Evolutionary conservation across 2,113 vertebrate species (phyloP).

Genomic region (Panthera tigris): DNA sequence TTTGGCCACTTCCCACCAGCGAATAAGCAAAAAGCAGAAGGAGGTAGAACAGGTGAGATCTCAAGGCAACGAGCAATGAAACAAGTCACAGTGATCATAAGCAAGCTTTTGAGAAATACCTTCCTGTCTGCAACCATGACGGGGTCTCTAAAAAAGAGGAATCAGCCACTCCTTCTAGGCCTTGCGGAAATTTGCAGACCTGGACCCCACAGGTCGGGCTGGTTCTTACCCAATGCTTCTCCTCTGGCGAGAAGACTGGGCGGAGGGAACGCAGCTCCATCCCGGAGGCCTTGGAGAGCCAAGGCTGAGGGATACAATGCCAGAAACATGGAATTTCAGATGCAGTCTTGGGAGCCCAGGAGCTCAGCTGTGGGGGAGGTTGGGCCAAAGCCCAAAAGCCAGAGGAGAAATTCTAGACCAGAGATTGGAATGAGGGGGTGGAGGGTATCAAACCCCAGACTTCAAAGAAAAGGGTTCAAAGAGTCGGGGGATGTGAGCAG

Average conservation of each 20-base stretch:
- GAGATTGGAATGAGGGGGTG: neutral
- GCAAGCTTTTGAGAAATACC: conserved; percentile 35
- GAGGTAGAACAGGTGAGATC: neutral
- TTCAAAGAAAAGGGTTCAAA: neutral
- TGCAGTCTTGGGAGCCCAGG: neutral
- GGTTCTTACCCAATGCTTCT: neutral
- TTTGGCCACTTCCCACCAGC: neutral
- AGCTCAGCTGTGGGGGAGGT: neutral
- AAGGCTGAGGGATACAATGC: neutral
- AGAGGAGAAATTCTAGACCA: neutral
- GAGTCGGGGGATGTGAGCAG: neutral
- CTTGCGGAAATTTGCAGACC: neutral
- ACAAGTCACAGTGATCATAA: neutral
- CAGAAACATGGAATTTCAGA: neutral
- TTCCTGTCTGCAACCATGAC: accelerated
- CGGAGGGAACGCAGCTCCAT: neutral
- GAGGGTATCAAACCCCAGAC: neutral
- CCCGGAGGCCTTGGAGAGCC: neutral
- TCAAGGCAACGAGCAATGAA: neutral
- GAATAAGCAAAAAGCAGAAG: conserved; percentile 68
- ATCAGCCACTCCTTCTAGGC: neutral
- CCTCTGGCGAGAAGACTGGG: neutral
- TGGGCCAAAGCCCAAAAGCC: neutral
- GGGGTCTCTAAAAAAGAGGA: neutral
- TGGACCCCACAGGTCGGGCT: accelerated